These are phyloP conservation scores for Criorhina ranunculi DNA, from an alignment of 2,888 invertebrate species.

Conservation along the genomic window DNA sequence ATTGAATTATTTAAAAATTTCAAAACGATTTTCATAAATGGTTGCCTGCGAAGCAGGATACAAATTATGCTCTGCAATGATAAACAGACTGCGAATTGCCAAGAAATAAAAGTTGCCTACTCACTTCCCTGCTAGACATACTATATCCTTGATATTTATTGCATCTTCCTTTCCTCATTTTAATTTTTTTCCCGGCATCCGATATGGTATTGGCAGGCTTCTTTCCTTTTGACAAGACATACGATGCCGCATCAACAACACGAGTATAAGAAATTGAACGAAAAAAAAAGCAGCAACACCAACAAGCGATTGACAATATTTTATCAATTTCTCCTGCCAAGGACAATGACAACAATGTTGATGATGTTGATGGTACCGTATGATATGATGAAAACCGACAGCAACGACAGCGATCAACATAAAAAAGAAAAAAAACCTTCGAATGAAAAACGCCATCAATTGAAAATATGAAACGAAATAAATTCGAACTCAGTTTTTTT, in stretches of 20 bases:
- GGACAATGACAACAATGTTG: background rate
- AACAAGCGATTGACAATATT: conserved; percentile 21
- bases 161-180: conserved; percentile 20
- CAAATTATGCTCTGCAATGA: background rate
- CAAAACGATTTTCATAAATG: too few relatives aligned
- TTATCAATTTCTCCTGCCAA: conserved; percentile 23
- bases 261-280: conserved; percentile 14
- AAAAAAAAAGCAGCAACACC: conserved; percentile 2
- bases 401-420: conserved; percentile 16
- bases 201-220: background rate
- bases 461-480: conserved; percentile 30
- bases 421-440: conserved; percentile 22
- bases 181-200: background rate
- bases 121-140: background rate
- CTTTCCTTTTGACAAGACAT: background rate
- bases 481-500: conserved; percentile 4
- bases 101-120: background rate
- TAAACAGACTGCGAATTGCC: background rate
- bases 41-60: too few relatives aligned
- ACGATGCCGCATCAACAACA: background rate
- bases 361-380: conserved; percentile 14
- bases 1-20: too few relatives aligned
- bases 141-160: conserved; percentile 8
- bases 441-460: conserved; percentile 22
- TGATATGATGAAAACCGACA: conserved; percentile 32